A percentile compares a stretch with the other conserved stretches of the same genome.
Conservation (phyloP, 2,797 vertebrate genomes). For the Sardinella longiceps region DNA sequence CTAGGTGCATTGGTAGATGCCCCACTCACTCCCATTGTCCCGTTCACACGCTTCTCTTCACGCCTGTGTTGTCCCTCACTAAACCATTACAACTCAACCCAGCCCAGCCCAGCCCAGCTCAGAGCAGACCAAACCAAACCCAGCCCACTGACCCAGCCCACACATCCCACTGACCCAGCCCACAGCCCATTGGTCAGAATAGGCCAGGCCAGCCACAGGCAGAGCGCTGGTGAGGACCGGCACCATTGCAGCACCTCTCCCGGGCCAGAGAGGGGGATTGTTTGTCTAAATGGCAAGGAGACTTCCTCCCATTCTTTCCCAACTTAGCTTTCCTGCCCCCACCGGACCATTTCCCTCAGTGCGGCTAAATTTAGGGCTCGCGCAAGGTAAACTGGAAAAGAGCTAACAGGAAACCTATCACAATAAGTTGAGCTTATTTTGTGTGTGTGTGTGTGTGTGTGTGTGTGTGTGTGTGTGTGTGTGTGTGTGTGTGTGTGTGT, state of each 20-base stretch:
- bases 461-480: constrained; percentile 20
- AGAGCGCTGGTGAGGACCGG: constrained; percentile 14
- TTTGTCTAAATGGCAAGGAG: constrained; percentile 85
- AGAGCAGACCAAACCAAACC: not conserved
- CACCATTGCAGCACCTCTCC: constrained; percentile 61
- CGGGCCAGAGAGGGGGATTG: constrained; percentile 69
- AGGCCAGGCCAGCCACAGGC: not conserved
- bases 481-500: not conserved
- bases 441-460: not conserved
- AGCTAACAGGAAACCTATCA: constrained; percentile 86
- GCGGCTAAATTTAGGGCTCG: constrained; percentile 86
- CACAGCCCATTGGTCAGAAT: not conserved
- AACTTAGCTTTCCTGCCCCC: constrained; percentile 93
- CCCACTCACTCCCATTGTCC: constrained; percentile 25
- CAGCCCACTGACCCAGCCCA: not conserved
- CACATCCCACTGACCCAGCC: not conserved
- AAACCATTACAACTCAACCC: not conserved
- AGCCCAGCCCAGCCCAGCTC: not conserved
- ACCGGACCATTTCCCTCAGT: constrained; percentile 79
- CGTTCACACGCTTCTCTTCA: not conserved
- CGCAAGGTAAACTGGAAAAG: constrained; percentile 78
- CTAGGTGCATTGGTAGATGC: constrained; percentile 18
- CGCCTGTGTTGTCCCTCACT: not conserved
- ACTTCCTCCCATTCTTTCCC: constrained; percentile 98
- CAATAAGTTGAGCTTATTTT: constrained; percentile 61